Base-by-base conservation (phyloP, 2,797 vertebrate genomes). In the Anas acuta region DNA sequence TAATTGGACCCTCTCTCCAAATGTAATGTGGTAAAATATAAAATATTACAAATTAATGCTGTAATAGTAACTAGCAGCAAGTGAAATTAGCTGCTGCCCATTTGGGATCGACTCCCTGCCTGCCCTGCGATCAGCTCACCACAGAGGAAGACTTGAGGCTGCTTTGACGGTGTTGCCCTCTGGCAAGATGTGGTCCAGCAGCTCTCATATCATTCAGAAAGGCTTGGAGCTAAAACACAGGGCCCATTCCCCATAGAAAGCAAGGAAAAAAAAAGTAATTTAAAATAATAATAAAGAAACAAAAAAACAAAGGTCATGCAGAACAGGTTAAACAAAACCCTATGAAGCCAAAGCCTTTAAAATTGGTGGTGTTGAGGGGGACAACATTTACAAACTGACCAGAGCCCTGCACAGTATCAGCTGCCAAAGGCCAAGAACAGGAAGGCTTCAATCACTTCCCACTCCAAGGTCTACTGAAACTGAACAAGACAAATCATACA, bases 1-100 rank as follows among this genome's bases (percentile, higher is more conserved):
- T 90, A 84, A 89, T 61, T 82, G 66, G 28, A 78, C 89, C 93
- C 13, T 61, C 17, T 86, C 54, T 65, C 85, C 65, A 78, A 77
- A 77, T 72, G 67, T 39, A 65, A 54, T 37, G 61, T 3, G 41
- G 13, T 23, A 33, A 14, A 71, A 61, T 35, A 43, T 2, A 53
- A 49, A 19, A 37, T 19, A 89, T 71, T 57, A 26, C 11, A 71
- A 35, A 80, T 57, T 87, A 66, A 70, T 80, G 53, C 6, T 15
- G 56, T 33, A 20, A 53, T 6, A 53, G 51, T 82, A 84, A 72
- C 54, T 60, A 37, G 11, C 37, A 54, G 62, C 17, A 81, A 58
- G 49, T 19, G 23, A 72, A 90, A 92, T 72, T n/a, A 70, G 57
- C 45, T 82, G 37, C 60, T 82, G 33, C 33, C 71, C 26, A 53